A percentile compares a stretch with the other conserved stretches of the same genome.
phyloP scores from a whole-genome alignment of 2,113 vertebrate species.

The Hydrolagus affinis region DNA sequence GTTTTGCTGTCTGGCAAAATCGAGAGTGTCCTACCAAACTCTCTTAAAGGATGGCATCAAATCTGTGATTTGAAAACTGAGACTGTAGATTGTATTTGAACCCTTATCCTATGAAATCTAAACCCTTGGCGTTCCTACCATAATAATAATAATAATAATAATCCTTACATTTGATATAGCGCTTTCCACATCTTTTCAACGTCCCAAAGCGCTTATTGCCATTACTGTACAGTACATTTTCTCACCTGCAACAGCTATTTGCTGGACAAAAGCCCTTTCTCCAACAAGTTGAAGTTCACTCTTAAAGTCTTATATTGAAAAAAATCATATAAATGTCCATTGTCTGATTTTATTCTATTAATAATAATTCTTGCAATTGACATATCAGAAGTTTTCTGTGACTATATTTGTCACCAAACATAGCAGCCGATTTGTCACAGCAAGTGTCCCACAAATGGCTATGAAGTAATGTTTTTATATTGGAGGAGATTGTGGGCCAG shows the following conservation, averaged over 20 bases:
- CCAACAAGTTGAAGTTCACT: background rate
- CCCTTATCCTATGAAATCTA: background rate
- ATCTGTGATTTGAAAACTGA: background rate
- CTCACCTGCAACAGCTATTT: background rate
- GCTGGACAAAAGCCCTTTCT: background rate
- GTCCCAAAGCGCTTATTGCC: background rate
- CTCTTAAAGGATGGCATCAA: background rate
- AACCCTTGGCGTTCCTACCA: background rate
- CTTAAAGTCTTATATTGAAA: no score
- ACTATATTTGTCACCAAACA: no score
- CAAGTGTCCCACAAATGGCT: no score
- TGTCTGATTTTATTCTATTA: no score
- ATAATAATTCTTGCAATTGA: no score
- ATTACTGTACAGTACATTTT: background rate
- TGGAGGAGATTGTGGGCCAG: background rate
- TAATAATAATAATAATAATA: background rate
- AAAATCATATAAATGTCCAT: no score
- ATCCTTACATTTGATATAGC: background rate
- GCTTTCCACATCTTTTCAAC: background rate
- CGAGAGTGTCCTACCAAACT: background rate
- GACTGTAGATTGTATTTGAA: background rate
- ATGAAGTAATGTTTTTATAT: no score
- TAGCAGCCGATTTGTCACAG: no score
- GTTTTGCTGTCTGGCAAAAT: background rate
- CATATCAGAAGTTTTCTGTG: no score